A percentile compares a stretch with the other conserved stretches of the same genome.
These are phyloP conservation scores for Tinamus major DNA, from an alignment of 2,797 vertebrate species.

Conservation along the genomic window DNA sequence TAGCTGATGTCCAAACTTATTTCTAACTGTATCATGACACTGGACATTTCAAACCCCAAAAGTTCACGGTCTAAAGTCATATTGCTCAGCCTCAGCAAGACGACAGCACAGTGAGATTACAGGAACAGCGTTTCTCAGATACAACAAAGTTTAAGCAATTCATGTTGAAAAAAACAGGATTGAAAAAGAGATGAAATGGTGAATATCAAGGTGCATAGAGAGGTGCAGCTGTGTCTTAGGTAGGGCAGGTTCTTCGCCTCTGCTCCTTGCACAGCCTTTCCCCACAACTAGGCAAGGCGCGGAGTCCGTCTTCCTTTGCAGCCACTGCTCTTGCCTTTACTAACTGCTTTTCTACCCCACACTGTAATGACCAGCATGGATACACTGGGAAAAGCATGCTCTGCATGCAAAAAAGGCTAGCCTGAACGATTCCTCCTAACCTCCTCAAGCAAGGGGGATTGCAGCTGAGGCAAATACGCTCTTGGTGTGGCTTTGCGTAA, in stretches of 20 bases:
- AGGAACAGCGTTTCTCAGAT: neutral
- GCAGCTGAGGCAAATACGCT: neutral
- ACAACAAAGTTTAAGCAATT: neutral
- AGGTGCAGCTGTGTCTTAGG: neutral
- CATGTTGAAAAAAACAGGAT: neutral
- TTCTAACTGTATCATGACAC: neutral
- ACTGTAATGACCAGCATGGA: neutral
- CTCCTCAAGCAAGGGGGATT: neutral
- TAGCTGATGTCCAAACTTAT: neutral
- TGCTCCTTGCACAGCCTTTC: too few species aligned
- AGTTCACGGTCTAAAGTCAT: neutral
- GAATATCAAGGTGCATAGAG: neutral
- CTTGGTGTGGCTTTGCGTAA: neutral
- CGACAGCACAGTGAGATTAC: neutral
- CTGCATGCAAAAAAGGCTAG: neutral
- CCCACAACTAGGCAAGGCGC: neutral
- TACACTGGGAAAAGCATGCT: neutral
- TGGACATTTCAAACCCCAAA: neutral
- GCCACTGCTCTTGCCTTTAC: neutral
- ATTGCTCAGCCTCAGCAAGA: neutral
- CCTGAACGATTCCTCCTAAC: neutral
- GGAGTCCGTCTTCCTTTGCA: neutral
- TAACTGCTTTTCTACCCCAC: neutral
- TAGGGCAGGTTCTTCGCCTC: neutral
- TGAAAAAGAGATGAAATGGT: neutral